Base-by-base conservation (phyloP, 2,888 invertebrate genomes). In the Diaperis boleti region DNA sequence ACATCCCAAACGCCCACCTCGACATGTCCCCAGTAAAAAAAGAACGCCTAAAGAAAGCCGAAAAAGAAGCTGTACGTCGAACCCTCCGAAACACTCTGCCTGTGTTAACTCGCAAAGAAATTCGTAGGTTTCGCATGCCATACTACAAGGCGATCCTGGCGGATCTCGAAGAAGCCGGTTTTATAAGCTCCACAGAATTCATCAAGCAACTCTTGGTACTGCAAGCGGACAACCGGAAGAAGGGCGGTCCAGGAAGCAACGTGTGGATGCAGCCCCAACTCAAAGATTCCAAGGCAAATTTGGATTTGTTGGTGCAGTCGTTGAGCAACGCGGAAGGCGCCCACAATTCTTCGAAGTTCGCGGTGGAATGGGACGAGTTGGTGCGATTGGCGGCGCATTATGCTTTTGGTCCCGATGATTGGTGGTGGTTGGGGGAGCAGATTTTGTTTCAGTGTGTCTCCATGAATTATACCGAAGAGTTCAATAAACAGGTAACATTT, bases 391-490 rank as follows among this genome's bases (percentile, higher is more conserved):
- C 83, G 0, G 60, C 82, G 29, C 55, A 74, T 64, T 86, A 83
- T 67, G 77, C 82, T 31, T 78, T 79, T 54, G 69, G 67, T 4
- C 7, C 41, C 17, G 59, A 65, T 6, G 70, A 74, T 20, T 85
- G 86, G 74, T 76, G 85, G 66, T 87, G 87, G 87, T 73, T 87
- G 7, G 85, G 86, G 0, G 85, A 87, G 68, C 85, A 86, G 71
- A 78, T 87, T 45, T 82, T 83, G 60, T 71, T 84, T 3, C 82
- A 84, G 1, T 68, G 82, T 0, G 81, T 84, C 0, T 81, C 83
- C 1, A 81, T 82, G 54, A 76, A 79, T 49, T 84, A 80, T 64
- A 62, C 82, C 41, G 85, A 83, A 1, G 84, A 85, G 1, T 50
- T 56, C 13, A 7, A 42, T 5, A 81, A 84, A 33, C 82, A n/a